Base-by-base conservation (phyloP, 2,113 vertebrate genomes). In the Rana temporaria region DNA sequence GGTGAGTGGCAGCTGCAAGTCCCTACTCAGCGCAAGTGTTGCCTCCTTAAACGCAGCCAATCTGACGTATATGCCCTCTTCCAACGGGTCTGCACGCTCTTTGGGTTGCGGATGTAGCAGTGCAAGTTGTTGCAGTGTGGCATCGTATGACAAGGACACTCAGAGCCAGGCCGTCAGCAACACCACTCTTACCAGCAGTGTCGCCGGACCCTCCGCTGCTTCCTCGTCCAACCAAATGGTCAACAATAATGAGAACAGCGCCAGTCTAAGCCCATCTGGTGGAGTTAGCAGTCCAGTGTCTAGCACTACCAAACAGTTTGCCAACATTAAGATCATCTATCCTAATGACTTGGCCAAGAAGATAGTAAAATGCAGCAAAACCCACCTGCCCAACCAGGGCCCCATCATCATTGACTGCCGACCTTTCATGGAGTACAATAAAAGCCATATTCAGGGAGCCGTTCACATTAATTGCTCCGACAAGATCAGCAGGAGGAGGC, bases 61-160 rank as follows among this genome's bases (percentile, higher is more conserved):
- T 91, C 95, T 98, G 91, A 96, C 96, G 96, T 99, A 97, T 99
- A 99, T 99, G 98, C 98, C 98, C 97, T 99, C 98, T 95, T 97
- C 98, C 91, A 97, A 96, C 93, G 94, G 98, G 94, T 98, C 98
- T 95, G 96, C 96, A 91, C 97, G 97, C 93, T 97, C 98, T 78
- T 94, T 99, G 94, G 98, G 96, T 95, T 99, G 98, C 95, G 97
- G 98, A 92, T 99, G 98, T 94, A 98, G 96, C 96, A 97, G 96
- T 92, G 95, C 96, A 91, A 99, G 97, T 93, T 99, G 98, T 91
- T 99, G 98, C 93, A 96, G 95, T 91, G 96, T 99, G 93, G 95
- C 94, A 92, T 95, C 96, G 22, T 99, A 99, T 91, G 97, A 98
- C 92, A 98, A 96, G 90, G 97, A 97, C 94, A 87, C 85, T 90